Conservation (phyloP, 2,888 invertebrate species). For the Agrenia bidenticulata region DNA sequence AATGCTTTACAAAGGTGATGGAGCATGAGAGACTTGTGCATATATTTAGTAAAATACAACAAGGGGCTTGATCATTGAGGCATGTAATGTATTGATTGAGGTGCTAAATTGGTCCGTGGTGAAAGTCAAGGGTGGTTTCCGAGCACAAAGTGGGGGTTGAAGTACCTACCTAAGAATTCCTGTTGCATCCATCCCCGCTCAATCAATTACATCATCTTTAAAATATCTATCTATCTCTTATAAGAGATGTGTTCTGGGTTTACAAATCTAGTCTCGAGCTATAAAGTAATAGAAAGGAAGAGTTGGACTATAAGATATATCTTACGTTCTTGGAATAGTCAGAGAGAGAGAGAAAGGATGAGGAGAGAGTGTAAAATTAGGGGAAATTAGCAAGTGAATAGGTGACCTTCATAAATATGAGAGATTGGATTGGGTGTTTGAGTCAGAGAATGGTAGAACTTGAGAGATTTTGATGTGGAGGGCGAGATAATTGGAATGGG, state of each 20-base stretch:
- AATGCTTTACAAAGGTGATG: no score
- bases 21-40: no score
- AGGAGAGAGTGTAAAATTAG: conserved; percentile 31
- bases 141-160: conserved; percentile 2
- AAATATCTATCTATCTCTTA: background rate
- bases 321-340: background rate
- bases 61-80: no score
- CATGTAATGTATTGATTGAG: no score
- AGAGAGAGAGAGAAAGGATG: background rate
- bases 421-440: conserved; percentile 6
- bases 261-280: no score
- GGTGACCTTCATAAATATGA: conserved; percentile 15
- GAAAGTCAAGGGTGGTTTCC: no score
- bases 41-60: no score
- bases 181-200: conserved; percentile 32
- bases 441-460: background rate
- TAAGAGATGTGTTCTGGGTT: no score
- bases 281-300: no score
- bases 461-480: conserved; percentile 33
- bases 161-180: conserved; percentile 23
- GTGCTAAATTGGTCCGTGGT: no score
- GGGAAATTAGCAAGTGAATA: conserved; percentile 35
- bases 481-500: conserved; percentile 52
- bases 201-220: conserved; percentile 35
- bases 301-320: no score